Conservation (phyloP, 23 tunicate genomes). For the Clavelina lepadiformis region DNA sequence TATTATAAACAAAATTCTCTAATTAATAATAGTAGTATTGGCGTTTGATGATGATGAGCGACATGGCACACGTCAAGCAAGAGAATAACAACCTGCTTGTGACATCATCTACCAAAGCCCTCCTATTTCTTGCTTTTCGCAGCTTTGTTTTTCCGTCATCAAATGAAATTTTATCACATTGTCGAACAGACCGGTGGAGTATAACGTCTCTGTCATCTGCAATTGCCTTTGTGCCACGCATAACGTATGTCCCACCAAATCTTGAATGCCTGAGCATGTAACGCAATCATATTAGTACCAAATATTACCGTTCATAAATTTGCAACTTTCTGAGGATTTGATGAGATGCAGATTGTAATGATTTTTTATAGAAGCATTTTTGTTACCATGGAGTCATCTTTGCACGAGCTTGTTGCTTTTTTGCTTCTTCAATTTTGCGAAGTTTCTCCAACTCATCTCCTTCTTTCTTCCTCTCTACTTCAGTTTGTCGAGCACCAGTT, state of each 20-base stretch:
- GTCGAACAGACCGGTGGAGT: constrained; percentile 47
- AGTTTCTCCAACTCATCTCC: constrained; percentile 52
- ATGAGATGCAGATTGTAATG: no score
- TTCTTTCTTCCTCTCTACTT: constrained; percentile 39
- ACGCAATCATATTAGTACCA: not conserved
- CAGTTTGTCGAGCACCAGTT: constrained; percentile 23
- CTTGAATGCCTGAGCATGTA: constrained; percentile 70
- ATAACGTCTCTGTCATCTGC: constrained; percentile 66
- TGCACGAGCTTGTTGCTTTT: constrained; percentile 35
- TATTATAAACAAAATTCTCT: no score
- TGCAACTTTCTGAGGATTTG: not conserved
- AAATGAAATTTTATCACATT: constrained; percentile 52
- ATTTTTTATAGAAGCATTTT: no score
- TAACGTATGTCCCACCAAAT: constrained; percentile 89
- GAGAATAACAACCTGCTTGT: no score
- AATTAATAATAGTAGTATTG: no score
- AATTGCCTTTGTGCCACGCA: constrained; percentile 62
- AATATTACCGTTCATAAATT: not conserved
- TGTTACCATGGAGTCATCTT: constrained; percentile 60
- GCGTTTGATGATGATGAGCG: no score
- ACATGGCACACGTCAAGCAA: no score
- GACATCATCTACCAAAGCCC: constrained; percentile 61
- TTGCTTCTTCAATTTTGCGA: constrained; percentile 57
- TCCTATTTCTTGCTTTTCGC: constrained; percentile 68
- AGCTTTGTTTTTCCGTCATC: constrained; percentile 80